Conservation (phyloP, 1,140 invertebrate genomes). For the Heliconius nattereri region DNA sequence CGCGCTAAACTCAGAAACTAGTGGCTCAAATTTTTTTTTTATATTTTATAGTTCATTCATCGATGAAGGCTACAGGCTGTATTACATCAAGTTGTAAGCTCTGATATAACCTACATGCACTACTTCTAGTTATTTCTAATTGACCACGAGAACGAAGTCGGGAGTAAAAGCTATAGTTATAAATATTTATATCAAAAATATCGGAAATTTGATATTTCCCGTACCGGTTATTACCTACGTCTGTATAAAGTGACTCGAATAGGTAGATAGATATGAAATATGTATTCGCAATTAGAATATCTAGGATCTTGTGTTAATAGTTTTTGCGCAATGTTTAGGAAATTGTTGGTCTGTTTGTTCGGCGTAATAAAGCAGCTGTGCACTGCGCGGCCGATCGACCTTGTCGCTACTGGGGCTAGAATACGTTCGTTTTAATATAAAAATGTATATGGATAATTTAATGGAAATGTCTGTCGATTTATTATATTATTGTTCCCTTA, state of each 20-base stretch:
- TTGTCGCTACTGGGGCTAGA: conserved; percentile 15
- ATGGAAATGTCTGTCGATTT: not conserved
- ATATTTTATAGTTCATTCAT: too few relatives aligned
- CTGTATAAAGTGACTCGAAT: conserved; percentile 30
- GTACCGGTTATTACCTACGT: conserved; percentile 18
- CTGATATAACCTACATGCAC: not conserved
- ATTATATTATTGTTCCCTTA: not conserved
- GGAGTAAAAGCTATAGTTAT: not conserved
- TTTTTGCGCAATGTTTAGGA: conserved; percentile 43
- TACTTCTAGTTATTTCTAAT: too few relatives aligned
- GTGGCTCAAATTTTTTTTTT: too few relatives aligned
- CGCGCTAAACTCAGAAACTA: too few relatives aligned
- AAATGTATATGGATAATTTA: conserved; percentile 18
- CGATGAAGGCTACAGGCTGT: too few relatives aligned
- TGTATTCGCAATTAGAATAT: conserved; percentile 50
- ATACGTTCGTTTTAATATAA: conserved; percentile 32
- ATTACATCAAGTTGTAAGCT: too few relatives aligned
- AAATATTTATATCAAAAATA: conserved; percentile 1
- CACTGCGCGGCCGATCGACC: conserved; percentile 1
- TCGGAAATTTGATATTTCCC: conserved; percentile 23
- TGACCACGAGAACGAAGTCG: too few relatives aligned
- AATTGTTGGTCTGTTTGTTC: conserved; percentile 40
- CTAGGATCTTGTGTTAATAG: conserved; percentile 46
- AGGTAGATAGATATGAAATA: conserved; percentile 46
- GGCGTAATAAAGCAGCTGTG: conserved; percentile 39